Evolutionary conservation across 2,113 vertebrate species (phyloP), one percentile per base, ranked within the genome.

Genomic region (Heterotis niloticus): DNA sequence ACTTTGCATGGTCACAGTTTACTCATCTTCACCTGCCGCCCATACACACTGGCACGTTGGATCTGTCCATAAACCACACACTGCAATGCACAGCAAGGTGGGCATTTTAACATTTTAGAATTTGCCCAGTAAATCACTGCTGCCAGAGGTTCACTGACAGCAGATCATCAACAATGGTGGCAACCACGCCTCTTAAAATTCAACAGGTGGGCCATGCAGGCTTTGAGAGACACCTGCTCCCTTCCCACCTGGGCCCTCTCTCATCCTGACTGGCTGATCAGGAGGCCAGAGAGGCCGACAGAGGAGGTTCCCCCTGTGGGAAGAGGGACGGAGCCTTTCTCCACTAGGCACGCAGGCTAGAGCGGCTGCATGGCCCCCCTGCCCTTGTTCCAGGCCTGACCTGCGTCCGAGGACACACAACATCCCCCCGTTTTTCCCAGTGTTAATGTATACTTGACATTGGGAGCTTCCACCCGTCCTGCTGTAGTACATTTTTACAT

Each of bases 201-300:
- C 76, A 29, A n/a, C 64, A 59, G 52, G 23, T 20, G 17, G 51
- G 56, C 14, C 28, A 59, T n/a, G 9, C 20, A 11, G 51, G 12
- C 60, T 62, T 62, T 62, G 34, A 44, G 34, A 62, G 60, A 62
- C 57, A 17, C 0, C 57, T 10, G 57, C 57, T 59, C 56, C 17
- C 56, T 54, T 0, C 1, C 28, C 7, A 18, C 5, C 75, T 75
- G 11, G 71, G 56, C 79, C 65, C 80, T 80, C 75, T 76, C 71
- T 24, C 59, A 64, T 85, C 86, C 86, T 86, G 90, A 88, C 75
- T 90, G 85, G 80, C 5, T 86, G 82, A 87, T 90, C 90, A 88
- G 87, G 84, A 86, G 72, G 64, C 84, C 26, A 28, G 60, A 28
- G 75, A 80, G 79, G n/a, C 12, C 24, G 74, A 44, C n/a, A 59